Conservation (phyloP, 2,113 vertebrate genomes). For the Spea bombifrons region DNA sequence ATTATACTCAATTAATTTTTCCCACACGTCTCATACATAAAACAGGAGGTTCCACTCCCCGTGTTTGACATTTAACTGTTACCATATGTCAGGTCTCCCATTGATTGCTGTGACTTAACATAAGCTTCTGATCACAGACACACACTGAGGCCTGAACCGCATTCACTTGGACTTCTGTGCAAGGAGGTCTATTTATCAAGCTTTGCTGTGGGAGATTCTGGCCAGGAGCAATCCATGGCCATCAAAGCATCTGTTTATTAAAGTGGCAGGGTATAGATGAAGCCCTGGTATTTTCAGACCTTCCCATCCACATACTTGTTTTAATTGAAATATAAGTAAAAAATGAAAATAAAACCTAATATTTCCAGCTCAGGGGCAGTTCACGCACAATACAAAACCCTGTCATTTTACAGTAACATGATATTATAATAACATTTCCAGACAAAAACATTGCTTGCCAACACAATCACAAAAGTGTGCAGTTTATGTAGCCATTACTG, state of each 20-base stretch:
- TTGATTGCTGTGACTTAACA: neutral
- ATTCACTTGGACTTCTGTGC: neutral
- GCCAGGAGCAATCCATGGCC: no score
- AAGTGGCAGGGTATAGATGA: no score
- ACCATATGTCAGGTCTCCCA: slow-evolving; percentile 78
- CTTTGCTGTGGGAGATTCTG: neutral
- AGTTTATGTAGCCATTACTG: neutral
- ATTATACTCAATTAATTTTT: slow-evolving; percentile 92
- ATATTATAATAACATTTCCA: no score
- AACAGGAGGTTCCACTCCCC: slow-evolving; percentile 74
- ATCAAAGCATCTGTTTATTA: no score
- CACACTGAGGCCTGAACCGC: neutral
- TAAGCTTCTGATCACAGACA: neutral
- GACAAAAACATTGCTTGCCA: no score
- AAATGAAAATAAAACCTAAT: no score
- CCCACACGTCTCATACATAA: slow-evolving; percentile 79
- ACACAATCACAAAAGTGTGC: neutral
- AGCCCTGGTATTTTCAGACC: no score
- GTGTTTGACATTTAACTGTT: slow-evolving; percentile 85
- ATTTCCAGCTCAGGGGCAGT: no score
- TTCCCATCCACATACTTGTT: no score
- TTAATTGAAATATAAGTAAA: no score
- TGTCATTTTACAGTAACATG: no score
- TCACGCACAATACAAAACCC: no score
- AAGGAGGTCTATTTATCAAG: neutral